Evolutionary conservation across 1,140 invertebrate species (phyloP), one percentile per base, ranked within the genome.

Genomic region (Magallana ariakensis): DNA sequence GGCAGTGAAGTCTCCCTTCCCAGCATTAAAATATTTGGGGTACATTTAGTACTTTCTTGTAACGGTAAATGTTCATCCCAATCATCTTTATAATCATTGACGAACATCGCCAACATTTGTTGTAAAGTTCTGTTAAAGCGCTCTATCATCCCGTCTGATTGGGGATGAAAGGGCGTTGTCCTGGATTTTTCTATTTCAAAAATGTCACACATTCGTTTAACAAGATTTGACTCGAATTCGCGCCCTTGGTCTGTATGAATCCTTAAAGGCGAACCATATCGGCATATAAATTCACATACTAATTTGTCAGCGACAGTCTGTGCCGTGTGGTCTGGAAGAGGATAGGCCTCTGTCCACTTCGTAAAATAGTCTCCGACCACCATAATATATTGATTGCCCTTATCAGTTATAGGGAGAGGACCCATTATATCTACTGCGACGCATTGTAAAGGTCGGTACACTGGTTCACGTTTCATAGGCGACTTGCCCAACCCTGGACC

Each of bases 331-430:
- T 85, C 57, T 8, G 70, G 54, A 15, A 88, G 46, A 2, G 70
- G 56, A 33, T 82, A 82, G 7, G 58, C 80, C 54, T 88, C 84
- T 87, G 1, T 92, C n/a, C n/a, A n/a, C n/a, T n/a, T n/a, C n/a
- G n/a, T 92, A 33, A 91, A 92, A 81, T 90, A 87, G 22, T 80
- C 70, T 46, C 16, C 33, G 1, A 55, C 62, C 11, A 80, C 55
- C 19, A 80, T 6, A 16, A 56, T 56, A 70, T 85, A 80, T 82
- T 53, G 22, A 53, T 82, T 86, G 0, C 85, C 80, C 11, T 80
- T 86, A 54, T 54, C 5, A 16, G 75, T 82, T n/a, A n/a, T n/a
- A 11, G 80, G 1, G 58, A 88, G 11, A n/a, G 66, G 57, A 55
- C 87, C 85, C 16, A n/a, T 86, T 16, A 13, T 84, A 62, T 70